Conservation (phyloP, 2,113 vertebrate species). For the Ornithorhynchus anatinus region DNA sequence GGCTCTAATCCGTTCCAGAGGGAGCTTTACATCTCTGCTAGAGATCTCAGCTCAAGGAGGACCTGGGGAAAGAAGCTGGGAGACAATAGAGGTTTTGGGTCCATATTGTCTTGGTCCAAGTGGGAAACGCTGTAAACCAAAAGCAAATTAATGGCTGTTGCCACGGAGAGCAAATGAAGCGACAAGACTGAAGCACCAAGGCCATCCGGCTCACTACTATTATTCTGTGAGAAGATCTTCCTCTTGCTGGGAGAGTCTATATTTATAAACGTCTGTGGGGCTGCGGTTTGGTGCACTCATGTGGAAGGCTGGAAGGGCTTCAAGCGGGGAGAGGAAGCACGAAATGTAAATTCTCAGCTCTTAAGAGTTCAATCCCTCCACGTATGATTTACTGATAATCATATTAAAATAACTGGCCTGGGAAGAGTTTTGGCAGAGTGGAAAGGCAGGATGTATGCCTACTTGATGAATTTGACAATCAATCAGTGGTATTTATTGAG, state of each 20-base stretch:
- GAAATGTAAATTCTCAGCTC: conserved; percentile 6
- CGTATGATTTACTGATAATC: conserved; percentile 2
- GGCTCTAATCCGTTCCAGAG: too few relatives aligned
- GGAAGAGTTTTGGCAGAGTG: conserved; percentile 22
- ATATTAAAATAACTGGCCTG: conserved; percentile 8
- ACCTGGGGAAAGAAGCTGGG: too few relatives aligned
- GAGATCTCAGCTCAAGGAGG: too few relatives aligned
- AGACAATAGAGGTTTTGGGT: too few relatives aligned
- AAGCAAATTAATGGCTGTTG: too few relatives aligned
- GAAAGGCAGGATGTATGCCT: not conserved
- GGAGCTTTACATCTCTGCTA: too few relatives aligned
- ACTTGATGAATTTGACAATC: not conserved
- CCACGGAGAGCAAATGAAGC: too few relatives aligned
- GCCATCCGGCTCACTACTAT: not conserved
- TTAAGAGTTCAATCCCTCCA: not conserved
- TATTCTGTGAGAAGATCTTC: not conserved
- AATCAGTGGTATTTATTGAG: too few relatives aligned
- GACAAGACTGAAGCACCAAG: too few relatives aligned
- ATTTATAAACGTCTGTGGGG: not conserved
- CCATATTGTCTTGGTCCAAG: too few relatives aligned
- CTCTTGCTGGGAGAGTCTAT: not conserved
- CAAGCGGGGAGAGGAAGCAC: not conserved
- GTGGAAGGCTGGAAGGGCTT: not conserved
- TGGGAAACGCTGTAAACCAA: too few relatives aligned
- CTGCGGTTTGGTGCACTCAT: not conserved